Base-by-base conservation (phyloP, 2,113 vertebrate genomes). In the Chionis minor region DNA sequence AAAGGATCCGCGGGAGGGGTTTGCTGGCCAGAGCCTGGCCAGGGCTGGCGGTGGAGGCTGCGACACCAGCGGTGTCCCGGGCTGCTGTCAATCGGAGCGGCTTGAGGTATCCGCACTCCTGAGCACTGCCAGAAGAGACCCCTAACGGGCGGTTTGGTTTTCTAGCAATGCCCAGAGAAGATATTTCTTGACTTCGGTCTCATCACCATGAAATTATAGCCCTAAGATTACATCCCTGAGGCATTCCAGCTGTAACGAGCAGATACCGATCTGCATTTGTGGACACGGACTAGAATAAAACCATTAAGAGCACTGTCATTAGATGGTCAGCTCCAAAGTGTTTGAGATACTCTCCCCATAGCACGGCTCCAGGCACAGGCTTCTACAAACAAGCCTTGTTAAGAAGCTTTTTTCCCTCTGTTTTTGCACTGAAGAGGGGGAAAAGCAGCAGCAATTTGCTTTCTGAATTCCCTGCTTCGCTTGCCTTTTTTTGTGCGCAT, bases 171-270 rank as follows among this genome's bases (percentile, higher is more conserved):
- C 61, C 81, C 67, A 84, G 75, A 67, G 61, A 88, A 78, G 81
- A 51, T 24, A 84, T 71, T 93, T 92, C 94, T 80, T 73, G 55
- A 28, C 65, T 96, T 95, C 82, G 80, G 91, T 91, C 59, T 95
- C 73, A 19, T 22, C 81, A 18, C 58, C 18, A 2, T 74, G 85
- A 90, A 85, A 91, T 93, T 67, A 14, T 0, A 80, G 81, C 69
- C 87, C 80, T 38, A 1, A 82, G 42, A 52, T 87, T 22, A 13
- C 81, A 42, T 21, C 58, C 77, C 93, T 32, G 56, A 38, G 69
- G 89, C 83, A 45, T 80, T 92, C 73, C 94, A 86, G 94, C 95
- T 81, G 67, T 9, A 73, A 88, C 0, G 5, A 88, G 86, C 91
- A 94, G 91, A 62, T 70, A 44, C 90, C 81, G 2, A 13, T 16